Percentiles rank a stretch among this genome's conserved stretches.
Evolutionary conservation across 53 echinoderm and acorn worm species (phyloP).

Genomic region (Crossaster papposus): DNA sequence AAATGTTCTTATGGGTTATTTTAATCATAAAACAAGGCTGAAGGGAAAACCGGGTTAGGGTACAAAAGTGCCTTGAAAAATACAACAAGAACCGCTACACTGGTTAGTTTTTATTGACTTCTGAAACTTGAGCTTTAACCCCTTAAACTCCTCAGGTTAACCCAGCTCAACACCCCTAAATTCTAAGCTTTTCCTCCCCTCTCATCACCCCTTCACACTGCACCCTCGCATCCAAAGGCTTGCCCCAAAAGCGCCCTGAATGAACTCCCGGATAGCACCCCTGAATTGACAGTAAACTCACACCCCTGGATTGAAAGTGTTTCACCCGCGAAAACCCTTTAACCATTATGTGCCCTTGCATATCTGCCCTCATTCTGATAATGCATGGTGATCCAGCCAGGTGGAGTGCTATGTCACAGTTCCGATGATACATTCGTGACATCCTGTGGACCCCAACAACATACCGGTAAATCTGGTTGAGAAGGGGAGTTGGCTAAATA

Average conservation of each 20-base stretch:
- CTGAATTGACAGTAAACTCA: neutral
- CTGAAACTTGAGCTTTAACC: neutral
- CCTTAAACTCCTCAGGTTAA: neutral
- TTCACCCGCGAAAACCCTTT: neutral
- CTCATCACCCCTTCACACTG: neutral
- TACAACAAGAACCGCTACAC: no score
- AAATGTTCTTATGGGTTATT: no score
- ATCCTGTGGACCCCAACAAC: constrained; percentile 42
- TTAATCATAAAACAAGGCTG: no score
- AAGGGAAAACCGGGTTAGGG: no score
- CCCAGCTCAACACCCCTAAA: neutral
- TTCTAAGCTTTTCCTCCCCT: neutral
- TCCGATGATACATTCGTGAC: constrained; percentile 51
- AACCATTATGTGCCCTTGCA: neutral
- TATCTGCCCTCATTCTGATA: neutral
- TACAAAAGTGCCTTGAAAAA: no score
- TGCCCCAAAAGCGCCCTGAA: neutral
- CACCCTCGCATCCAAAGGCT: neutral
- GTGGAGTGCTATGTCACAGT: constrained; percentile 45
- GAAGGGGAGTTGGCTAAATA: neutral
- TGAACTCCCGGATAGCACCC: neutral
- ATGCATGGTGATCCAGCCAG: constrained; percentile 15
- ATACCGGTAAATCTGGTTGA: neutral
- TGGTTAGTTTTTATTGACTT: no score
- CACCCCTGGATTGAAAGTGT: neutral